Base-by-base conservation (phyloP, 2,797 vertebrate species). In the Esox masquinongy region DNA sequence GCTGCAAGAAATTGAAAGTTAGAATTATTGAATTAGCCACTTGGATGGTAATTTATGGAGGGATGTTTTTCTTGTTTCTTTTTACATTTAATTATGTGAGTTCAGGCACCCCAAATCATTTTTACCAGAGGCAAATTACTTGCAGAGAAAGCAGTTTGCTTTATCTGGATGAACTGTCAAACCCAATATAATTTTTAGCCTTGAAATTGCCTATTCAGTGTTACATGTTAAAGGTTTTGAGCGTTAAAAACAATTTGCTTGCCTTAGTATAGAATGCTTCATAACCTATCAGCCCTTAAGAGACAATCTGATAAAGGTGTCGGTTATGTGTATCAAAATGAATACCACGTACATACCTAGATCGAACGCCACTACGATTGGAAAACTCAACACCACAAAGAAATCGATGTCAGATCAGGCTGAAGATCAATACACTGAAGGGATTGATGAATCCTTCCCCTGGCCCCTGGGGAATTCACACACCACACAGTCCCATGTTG, bases 391-490 rank as follows among this genome's bases (percentile, higher is more conserved):
- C 74, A 83, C 86, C 19, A 53, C n/a, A 87, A 78, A 69, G 71
- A 66, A 75, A 81, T 83, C 86, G 77, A 84, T 90, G 88, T 80
- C 82, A 81, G 87, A 88, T 86, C 77, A 81, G 81, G 83, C 76
- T 78, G 82, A 69, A 86, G 85, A 92, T 91, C 89, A 74, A 90
- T 91, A 83, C 1, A 11, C 53, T n/a, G 16, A 8, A 59, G 19
- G 7, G 53, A 59, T 59, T 59, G 53, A 59, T 59, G 9, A 53
- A n/a, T 53, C 5, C 19, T n/a, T 68, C 74, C 74, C 78, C 81
- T 69, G 63, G 80, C 86, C 84, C 85, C 78, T 74, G 75, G 79
- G 86, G 83, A 85, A 87, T 88, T 89, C 85, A 79, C 72, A 22
- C 53, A 59, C 9, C 53, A 11, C 9, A 9, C 19, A 59, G n/a